Conservation (phyloP, 2,113 vertebrate genomes). For the Macrotis lagotis region DNA sequence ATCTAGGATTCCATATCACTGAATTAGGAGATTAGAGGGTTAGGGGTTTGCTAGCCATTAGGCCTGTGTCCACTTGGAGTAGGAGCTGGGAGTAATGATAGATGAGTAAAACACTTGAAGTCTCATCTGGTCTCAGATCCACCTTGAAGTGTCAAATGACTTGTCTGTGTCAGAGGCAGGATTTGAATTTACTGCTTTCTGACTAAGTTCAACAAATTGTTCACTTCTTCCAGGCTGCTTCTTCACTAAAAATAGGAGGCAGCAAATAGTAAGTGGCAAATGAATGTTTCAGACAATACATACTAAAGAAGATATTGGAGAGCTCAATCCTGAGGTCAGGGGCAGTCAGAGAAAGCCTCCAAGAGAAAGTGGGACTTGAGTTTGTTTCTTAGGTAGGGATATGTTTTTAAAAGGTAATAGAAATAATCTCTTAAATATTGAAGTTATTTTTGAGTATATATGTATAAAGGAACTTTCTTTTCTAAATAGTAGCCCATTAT, state of each 20-base stretch:
- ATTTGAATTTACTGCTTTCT: not conserved
- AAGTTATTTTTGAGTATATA: not conserved
- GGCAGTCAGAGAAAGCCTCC: not conserved
- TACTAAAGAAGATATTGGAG: not conserved
- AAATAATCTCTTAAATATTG: conserved; percentile 4
- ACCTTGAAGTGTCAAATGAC: not conserved
- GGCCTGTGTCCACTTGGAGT: not conserved
- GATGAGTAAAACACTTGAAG: not conserved
- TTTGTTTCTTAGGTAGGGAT: not conserved
- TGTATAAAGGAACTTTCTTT: not conserved
- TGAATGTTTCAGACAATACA: not conserved
- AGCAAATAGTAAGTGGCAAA: not conserved
- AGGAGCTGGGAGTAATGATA: not conserved
- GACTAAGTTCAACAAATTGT: not conserved
- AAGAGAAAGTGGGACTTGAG: not conserved
- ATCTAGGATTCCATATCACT: not conserved
- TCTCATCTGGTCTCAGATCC: not conserved
- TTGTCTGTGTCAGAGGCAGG: not conserved
- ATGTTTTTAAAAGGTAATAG: not conserved
- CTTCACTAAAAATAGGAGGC: not conserved
- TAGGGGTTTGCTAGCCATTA: no score
- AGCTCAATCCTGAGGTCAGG: not conserved
- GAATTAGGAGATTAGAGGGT: not conserved
- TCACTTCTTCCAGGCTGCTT: not conserved
- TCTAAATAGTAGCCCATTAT: not conserved